A percentile compares a stretch with the other conserved stretches of the same genome.
Evolutionary conservation across 2,113 vertebrate species (phyloP).

Genomic region (Arvicanthis niloticus): DNA sequence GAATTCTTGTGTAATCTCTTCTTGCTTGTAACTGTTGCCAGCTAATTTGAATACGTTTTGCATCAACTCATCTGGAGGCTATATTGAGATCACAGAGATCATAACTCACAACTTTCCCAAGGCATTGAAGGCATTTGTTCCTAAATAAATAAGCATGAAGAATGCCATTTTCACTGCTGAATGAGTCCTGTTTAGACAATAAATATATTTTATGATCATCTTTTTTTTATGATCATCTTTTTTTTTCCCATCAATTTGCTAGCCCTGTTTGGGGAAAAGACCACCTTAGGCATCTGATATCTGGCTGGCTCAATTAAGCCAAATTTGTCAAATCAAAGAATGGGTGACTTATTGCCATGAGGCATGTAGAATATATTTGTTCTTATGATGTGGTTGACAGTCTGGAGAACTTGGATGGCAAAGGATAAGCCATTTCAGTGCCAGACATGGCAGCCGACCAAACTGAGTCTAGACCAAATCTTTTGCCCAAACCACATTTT

Average conservation of each 20-base stretch:
- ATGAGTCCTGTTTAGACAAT: not conserved
- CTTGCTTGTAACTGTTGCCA: constrained; percentile 18
- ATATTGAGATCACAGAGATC: not conserved
- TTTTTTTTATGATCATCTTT: constrained; percentile 11
- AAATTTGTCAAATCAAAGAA: constrained; percentile 21
- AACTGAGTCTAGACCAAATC: not conserved
- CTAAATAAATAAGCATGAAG: not conserved
- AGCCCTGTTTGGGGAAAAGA: not conserved
- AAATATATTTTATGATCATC: constrained; percentile 14
- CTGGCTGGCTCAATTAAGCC: constrained; percentile 1
- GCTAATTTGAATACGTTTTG: constrained; percentile 4
- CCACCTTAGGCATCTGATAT: not conserved
- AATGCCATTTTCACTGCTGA: constrained; percentile 16
- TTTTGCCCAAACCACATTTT: constrained; percentile 39
- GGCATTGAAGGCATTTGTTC: not conserved
- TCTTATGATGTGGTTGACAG: not conserved
- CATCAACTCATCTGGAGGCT: not conserved
- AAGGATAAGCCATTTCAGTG: not conserved
- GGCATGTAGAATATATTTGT: not conserved
- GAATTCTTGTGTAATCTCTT: not conserved
- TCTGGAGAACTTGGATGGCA: not conserved
- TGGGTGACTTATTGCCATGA: not conserved
- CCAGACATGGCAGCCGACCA: not conserved
- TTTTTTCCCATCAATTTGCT: not conserved
- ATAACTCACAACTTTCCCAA: constrained; percentile 13